phyloP scores from a whole-genome alignment of 2,797 vertebrate genomes.

The Eremophila alpestris region DNA sequence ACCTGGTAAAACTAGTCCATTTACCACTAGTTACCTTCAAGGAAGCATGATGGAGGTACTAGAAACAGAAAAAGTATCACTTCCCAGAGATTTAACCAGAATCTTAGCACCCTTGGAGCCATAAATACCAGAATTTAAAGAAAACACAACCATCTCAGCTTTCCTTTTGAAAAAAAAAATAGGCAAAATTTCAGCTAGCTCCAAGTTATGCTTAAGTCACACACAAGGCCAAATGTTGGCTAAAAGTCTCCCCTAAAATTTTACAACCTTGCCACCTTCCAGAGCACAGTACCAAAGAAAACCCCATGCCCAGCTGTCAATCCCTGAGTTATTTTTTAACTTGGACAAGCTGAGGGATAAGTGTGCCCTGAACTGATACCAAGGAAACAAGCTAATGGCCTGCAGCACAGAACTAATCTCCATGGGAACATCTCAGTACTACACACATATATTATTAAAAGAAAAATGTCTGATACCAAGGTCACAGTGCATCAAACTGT shows the following conservation, averaged over 20 bases:
- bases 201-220: not conserved
- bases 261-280: not conserved
- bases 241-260: not conserved
- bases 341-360: not conserved
- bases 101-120: not conserved
- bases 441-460: conserved; percentile 44
- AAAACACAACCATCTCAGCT: not conserved
- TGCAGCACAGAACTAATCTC: conserved; percentile 47
- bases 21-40: not conserved
- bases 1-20: not conserved
- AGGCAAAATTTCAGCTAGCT: not conserved
- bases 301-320: not conserved
- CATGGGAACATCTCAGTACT: conserved; percentile 45
- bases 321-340: not conserved
- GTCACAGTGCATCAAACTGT: conserved; percentile 30
- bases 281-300: not conserved
- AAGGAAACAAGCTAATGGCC: conserved; percentile 55
- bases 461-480: conserved; percentile 30
- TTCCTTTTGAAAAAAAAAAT: not conserved
- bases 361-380: conserved; percentile 28
- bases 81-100: not conserved
- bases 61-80: not conserved
- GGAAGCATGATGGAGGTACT: not conserved
- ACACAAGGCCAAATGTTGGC: not conserved
- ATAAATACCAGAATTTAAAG: not conserved